These are phyloP conservation scores for Bubo blakistoni DNA, from an alignment of 2,113 vertebrate genomes.

Conservation along the genomic window DNA sequence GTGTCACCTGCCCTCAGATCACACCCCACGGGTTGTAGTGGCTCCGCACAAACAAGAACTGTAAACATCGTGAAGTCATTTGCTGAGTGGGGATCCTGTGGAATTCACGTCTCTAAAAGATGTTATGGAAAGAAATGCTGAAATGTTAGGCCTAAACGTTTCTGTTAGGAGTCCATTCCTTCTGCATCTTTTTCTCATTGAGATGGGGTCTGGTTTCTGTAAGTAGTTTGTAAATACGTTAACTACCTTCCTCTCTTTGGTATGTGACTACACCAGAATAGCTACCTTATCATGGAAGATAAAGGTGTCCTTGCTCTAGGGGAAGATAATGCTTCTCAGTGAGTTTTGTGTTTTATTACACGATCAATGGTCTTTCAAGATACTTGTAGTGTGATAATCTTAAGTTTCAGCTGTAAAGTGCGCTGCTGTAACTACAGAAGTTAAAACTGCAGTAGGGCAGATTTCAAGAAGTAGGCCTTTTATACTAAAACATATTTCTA, in stretches of 20 bases:
- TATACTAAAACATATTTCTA: neutral
- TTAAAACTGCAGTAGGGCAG: neutral
- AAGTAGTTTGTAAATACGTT: neutral
- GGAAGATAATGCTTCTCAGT: neutral
- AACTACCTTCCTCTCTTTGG: neutral
- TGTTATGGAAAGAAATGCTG: neutral
- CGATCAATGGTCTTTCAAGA: neutral
- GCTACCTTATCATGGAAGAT: neutral
- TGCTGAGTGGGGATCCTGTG: neutral
- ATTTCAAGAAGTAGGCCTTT: neutral
- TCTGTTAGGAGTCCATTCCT: neutral
- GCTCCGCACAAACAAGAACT: neutral
- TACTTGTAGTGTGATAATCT: neutral
- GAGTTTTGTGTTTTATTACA: neutral
- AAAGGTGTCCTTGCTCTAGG: neutral
- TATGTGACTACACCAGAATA: neutral
- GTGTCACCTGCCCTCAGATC: no score
- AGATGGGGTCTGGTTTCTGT: neutral
- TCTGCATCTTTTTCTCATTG: neutral
- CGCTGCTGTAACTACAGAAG: neutral
- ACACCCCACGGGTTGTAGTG: rapidly evolving
- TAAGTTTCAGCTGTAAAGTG: neutral
- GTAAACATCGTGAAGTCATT: rapidly evolving
- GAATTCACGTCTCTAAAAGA: neutral
- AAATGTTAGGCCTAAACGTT: neutral